Base-by-base conservation (phyloP, 2,888 invertebrate species). In the Osmoderma eremita region DNA sequence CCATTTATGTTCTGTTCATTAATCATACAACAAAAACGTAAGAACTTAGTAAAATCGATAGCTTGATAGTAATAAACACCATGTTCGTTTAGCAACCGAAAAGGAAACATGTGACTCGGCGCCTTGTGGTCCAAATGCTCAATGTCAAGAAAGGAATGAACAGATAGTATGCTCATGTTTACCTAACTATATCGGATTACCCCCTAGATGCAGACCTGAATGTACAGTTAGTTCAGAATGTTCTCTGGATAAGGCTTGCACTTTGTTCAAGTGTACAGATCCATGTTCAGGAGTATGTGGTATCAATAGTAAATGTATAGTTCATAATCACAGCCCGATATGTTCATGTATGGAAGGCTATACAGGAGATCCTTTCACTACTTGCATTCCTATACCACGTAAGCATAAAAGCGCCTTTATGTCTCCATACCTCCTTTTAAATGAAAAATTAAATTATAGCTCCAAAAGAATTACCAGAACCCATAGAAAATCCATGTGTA, bases 211-310 rank as follows among this genome's bases (percentile, higher is more conserved):
- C 75, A 82, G 88, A 70, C 89, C 90, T 5, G 90, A 91, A 78
- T 91, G 91, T 78, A 84, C 86, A 8, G 83, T 86, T 20, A 89
- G 86, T 75, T 83, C 87, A 0, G 90, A 91, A 76, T 91, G 90
- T 77, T 74, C 85, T 0, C 78, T 79, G 5, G 84, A 86, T 71
- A 85, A 84, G 76, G 89, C 90, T 4, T 91, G 91, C 73, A 78
- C 87, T 20, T 86, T 87, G 73, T 86, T 87, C 73, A 88, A 88
- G 80, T 91, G 90, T 74, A 76, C 78, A 4, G 87, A 91, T 77
- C 91, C 91, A 50, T 91, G 93, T 75, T 87, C 88, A 67, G 93
- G 92, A 58, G 87, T 90, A 61, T 94, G 94, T 77, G 94, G 93
- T 58, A 84, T 85, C 58, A 90, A 90, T 78, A 89, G 92, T 13